Base-by-base conservation (phyloP, 2,113 vertebrate species). In the zebrafish (Danio rerio) region DNA sequence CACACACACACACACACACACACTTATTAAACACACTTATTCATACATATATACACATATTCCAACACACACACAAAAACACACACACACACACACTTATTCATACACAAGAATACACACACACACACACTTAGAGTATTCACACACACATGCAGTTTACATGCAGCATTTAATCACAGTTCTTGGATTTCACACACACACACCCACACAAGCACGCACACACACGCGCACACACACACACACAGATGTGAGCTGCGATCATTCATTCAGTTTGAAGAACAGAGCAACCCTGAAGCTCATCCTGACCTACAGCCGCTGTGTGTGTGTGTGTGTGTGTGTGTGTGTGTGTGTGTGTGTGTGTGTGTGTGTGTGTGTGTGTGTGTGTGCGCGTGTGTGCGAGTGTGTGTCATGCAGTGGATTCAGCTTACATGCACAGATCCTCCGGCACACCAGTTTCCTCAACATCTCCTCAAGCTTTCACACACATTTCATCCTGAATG, bases 391-490 rank as follows among this genome's bases (percentile, higher is more conserved):
- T n/a, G n/a, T n/a, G n/a, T n/a, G n/a, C n/a, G n/a, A n/a, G 40
- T 80, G 52, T 42, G 56, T 70, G 59, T 11, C 20, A 53, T 63
- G 18, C 31, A 82, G 71, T 56, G 82, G 71, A 84, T 31, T 31
- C 81, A 83, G 70, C 94, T 96, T 95, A 96, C 94, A 94, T 89
- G 93, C 91, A 81, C 95, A 96, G 88, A 95, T 95, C 86, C 92
- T 92, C 84, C 90, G 92, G 91, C 94, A 97, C 89, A 96, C 94
- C 83, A 95, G 94, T 89, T 93, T 96, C 92, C 93, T 94, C 94
- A 96, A 91, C 95, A 95, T 93, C 86, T 85, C 75, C 83, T 90
- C 91, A 90, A 88, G 83, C 84, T 88, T 90, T 90, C 87, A 71
- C 73, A 83, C 18, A 7, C 69, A 43, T 21, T 56, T 71, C 83